These are phyloP conservation scores for Spilarctia lutea DNA, from an alignment of 2,888 invertebrate species.

Conservation along the genomic window DNA sequence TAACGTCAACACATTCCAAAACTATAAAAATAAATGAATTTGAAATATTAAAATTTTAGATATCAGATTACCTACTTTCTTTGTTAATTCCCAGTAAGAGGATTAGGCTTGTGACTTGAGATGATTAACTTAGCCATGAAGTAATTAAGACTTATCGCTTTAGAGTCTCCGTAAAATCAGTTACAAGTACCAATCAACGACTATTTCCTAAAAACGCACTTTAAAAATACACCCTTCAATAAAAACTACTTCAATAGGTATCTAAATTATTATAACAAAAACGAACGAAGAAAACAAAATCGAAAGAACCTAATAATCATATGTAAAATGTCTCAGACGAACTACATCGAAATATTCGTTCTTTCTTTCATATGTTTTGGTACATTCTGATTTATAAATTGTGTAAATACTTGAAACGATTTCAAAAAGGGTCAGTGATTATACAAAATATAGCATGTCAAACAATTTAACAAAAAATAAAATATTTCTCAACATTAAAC, in stretches of 20 bases:
- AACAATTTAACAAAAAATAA: slow-evolving; percentile 26
- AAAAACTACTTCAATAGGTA: not conserved
- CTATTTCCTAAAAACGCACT: not conserved
- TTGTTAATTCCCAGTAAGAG: not conserved
- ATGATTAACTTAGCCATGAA: not conserved
- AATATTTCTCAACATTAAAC: slow-evolving; percentile 28
- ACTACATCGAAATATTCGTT: not conserved
- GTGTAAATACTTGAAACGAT: not conserved
- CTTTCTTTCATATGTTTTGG: not conserved
- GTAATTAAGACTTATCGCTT: not conserved
- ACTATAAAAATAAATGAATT: not conserved
- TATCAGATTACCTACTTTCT: not conserved
- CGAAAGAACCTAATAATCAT: not conserved
- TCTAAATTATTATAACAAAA: not conserved
- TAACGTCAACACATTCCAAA: not conserved
- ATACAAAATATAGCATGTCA: slow-evolving; percentile 19
- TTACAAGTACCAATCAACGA: not conserved
- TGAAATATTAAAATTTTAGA: not conserved
- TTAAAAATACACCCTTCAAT: not conserved
- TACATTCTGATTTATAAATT: not conserved
- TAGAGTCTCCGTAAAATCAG: not conserved
- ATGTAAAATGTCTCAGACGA: not conserved
- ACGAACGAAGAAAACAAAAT: not conserved
- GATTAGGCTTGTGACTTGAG: not conserved
- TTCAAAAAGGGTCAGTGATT: not conserved